phyloP scores from a whole-genome alignment of 2,888 invertebrate species.

The Andrena haemorrhoa region DNA sequence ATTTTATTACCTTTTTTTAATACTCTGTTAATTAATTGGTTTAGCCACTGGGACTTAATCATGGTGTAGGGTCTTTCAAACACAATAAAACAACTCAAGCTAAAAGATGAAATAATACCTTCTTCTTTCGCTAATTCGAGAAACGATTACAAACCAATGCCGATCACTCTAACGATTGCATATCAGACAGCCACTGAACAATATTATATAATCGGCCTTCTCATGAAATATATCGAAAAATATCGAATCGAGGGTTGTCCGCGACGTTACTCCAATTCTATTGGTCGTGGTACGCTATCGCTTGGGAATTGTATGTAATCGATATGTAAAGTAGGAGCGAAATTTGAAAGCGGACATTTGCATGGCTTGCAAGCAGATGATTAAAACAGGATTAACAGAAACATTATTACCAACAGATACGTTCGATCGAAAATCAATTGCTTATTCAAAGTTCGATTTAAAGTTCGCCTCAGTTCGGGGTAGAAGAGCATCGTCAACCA shows the following conservation, averaged over 20 bases:
- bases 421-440: no score
- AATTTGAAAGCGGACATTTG: no score
- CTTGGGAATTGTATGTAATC: no score
- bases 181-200: not conserved
- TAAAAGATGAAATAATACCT: not conserved
- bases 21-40: not conserved
- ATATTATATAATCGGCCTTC: constrained; percentile 42
- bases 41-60: not conserved
- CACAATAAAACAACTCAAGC: not conserved
- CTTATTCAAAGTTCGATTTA: no score
- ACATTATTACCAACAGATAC: no score
- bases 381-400: no score
- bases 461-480: no score
- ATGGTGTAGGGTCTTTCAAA: not conserved
- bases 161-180: no score
- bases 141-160: not conserved
- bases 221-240: constrained; percentile 26
- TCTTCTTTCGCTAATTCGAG: not conserved
- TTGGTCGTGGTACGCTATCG: constrained; percentile 8
- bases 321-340: no score
- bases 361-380: no score
- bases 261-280: not conserved
- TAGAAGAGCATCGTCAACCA: no score
- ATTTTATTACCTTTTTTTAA: not conserved
- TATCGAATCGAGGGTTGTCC: constrained; percentile 17